Conservation (phyloP, 2,797 vertebrate species). For the Oophaga sylvatica region DNA sequence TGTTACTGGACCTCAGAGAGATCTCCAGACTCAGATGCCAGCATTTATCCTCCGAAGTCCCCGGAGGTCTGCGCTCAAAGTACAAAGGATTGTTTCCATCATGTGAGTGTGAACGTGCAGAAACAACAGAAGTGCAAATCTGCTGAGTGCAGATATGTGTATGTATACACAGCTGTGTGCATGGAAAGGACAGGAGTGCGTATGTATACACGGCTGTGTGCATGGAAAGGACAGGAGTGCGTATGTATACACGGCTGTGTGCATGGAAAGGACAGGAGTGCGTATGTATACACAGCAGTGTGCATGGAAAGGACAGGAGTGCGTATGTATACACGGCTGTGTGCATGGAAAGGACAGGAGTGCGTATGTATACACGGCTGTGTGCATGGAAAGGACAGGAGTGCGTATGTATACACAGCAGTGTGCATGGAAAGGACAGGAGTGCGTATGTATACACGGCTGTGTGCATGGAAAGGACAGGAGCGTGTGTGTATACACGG, state of each 20-base stretch:
- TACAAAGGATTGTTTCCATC: not conserved
- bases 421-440: too few species aligned
- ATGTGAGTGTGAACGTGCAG: not conserved
- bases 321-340: not conserved
- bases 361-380: not conserved
- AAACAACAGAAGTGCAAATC: not conserved
- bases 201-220: not conserved
- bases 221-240: too few species aligned
- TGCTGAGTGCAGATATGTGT: not conserved
- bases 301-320: too few species aligned
- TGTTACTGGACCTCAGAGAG: conserved; percentile 23
- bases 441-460: not conserved
- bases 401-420: not conserved
- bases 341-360: too few species aligned
- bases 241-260: not conserved
- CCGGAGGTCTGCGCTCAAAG: not conserved
- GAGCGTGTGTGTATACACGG: not conserved
- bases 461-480: not conserved
- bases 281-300: not conserved
- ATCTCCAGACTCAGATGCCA: not conserved
- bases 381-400: too few species aligned
- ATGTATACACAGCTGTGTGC: not conserved
- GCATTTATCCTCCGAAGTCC: conserved; percentile 8
- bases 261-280: too few species aligned
- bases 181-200: too few species aligned